Evolutionary conservation across 2,888 invertebrate genomes (phyloP), one percentile per base, ranked within the genome.

Genomic region (Plemyria rubiginata): DNA sequence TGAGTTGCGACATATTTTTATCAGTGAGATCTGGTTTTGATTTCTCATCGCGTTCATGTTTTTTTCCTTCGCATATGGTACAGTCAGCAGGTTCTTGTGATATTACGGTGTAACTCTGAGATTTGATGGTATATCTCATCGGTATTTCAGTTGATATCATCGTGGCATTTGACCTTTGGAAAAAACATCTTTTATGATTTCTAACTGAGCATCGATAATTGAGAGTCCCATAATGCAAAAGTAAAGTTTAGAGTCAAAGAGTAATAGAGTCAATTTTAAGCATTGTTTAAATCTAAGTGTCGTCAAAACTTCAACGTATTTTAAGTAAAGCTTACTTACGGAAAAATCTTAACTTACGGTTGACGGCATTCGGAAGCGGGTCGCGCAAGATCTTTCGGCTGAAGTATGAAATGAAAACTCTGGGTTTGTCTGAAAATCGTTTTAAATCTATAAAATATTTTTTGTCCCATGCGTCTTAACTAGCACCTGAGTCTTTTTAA

Each of bases 351-450:
- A 45, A 70, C 83, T 73, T 72, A 88, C 89, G 74, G 73, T 59
- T 74, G 77, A 46, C 75, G 79, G 66, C 75, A 78, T 60, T 82
- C 86, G 0, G 88, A 89, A n/a, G 75, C 70, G 11, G 81, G 74
- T 4, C 76, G 75, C 12, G 77, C 71, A 13, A 84, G 53, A 28
- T 84, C 80, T 70, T 87, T 86, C 1, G 90, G 87, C 57, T 80
- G 78, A 56, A 90, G 67, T 54, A 90, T 81, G 53, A 78, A 83
- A 68, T 86, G 76, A 61, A 85, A 80, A 67, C 86, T 88, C 41
- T 77, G 73, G 36, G 70, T 75, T 16, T 71, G 65, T 61, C 85
- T 82, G 68, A 43, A 72, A 73, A 66, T 53, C 12, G 29, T 54
- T 38, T 1, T 38, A 9, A 38, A 38, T 38, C 36, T 36, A 2